Base-by-base conservation (phyloP, 2,113 vertebrate species). In the Typhlomys cinereus region DNA sequence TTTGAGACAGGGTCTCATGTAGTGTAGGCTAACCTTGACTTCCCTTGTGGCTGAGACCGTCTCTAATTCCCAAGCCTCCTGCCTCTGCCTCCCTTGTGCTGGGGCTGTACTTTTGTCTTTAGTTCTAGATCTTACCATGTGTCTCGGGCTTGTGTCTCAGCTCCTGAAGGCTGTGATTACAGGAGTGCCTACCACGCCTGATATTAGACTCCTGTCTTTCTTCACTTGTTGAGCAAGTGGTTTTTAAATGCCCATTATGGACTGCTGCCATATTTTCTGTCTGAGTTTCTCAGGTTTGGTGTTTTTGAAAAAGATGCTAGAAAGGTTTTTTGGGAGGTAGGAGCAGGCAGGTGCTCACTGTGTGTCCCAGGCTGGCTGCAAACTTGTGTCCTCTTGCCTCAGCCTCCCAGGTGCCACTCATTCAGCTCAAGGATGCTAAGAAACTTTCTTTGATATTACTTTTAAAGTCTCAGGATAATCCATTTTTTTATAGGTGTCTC, bases 401-500 rank as follows among this genome's bases (percentile, higher is more conserved):
- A 50, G 5, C 61, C 64, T 66, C 31, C 34, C 48, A 21, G 66
- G 12, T n/a, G 61, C 78, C 11, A 48, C 31, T 46, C 29, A 48
- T 31, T 29, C 41, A 82, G 39, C n/a, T 85, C 83, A 64, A 59
- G 67, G 20, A 89, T 80, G 1, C 34, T 62, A 62, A 48, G 50
- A 54, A 66, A 31, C 73, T 71, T 80, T 93, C n/a, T 79, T 62
- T 92, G 44, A 69, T 89, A 39, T 44, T 90, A 62, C 59, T 94
- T 79, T 89, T 75, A 21, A 90, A 41, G 90, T 91, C 74, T 95
- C 41, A 70, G n/a, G 17, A 73, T 94, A 75, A 85, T 79, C 4
- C 25, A 73, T 46, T 52, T 79, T 96, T 92, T 88, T 95, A 9
- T 96, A 98, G 98, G 98, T 94, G 97, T 98, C 27, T 97, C 98